Base-by-base conservation (phyloP, 2,888 invertebrate genomes). In the Acrobasis consociella region DNA sequence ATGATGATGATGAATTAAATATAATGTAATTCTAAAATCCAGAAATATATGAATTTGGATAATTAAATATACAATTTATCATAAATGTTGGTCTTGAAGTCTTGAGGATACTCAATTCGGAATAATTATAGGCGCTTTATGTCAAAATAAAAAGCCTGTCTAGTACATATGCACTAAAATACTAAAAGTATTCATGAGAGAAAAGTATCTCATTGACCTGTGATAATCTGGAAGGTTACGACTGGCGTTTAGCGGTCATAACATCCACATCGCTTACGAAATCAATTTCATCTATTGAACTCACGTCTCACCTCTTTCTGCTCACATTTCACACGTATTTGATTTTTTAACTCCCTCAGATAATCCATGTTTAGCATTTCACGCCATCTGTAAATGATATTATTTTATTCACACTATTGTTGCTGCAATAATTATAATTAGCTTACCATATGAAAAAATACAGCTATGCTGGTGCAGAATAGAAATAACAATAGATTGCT, bases 321-420 rank as follows among this genome's bases (percentile, higher is more conserved):
- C 65, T 84, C 78, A 71, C 71, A 80, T 74, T 93, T 93, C 17
- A 87, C 82, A 65, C 77, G 81, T 71, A 93, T 88, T 74, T 93
- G 93, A 64, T 87, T 83, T 71, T 92, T 91, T 31, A 93, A 70
- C 58, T 87, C 88, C 61, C 78, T 79, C 68, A 93, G 77, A 73
- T 93, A 83, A 67, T 91, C 87, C 46, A 80, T 77, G 63, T 89
- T 85, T n/a, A 85, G 65, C 55, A 86, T 69, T 72, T 91, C 89
- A n/a, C 92, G 86, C 92, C 91, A 91, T 70, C 92, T 91, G 72
- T 22, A 76, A 80, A n/a, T 39, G 22, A 31, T 38, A 10, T 49
- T 10, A 49, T 38, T 38, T 11, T 13, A n/a, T 17, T 17, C 55
- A 56, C 55, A 31, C 11, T 11, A 39, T 56, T 56, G 39, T 56